Percentiles rank a stretch among this genome's conserved stretches.
phyloP scores from a whole-genome alignment of 2,797 vertebrate genomes.

The Neomorphus geoffroyi region DNA sequence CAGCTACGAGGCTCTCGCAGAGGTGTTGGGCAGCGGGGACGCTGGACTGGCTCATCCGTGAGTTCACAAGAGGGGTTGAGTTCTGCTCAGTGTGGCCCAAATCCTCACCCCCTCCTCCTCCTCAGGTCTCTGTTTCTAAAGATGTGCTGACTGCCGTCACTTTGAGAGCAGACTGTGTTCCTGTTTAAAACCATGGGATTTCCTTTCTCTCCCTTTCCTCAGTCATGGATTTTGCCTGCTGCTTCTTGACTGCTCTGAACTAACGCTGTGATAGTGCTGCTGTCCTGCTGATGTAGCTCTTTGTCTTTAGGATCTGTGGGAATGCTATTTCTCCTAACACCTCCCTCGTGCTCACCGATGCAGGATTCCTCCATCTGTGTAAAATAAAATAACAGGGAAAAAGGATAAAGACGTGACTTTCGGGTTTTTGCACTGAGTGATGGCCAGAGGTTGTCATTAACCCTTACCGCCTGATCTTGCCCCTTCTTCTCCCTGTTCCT shows the following conservation, averaged over 20 bases:
- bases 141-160: neutral
- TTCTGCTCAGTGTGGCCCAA: neutral
- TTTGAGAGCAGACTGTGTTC: neutral
- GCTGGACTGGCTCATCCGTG: neutral
- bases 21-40: neutral
- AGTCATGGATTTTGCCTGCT: neutral
- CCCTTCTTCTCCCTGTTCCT: neutral
- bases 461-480: neutral
- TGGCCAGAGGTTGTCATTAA: neutral
- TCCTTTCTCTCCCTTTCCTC: neutral
- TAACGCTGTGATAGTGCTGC: conserved; percentile 16
- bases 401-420: conserved; percentile 28
- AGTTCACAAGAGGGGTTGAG: neutral
- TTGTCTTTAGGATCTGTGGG: neutral
- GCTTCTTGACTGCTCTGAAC: neutral
- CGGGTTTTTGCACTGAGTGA: neutral
- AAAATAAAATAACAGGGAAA: neutral
- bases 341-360: neutral
- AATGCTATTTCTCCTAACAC: neutral
- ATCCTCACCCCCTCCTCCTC: neutral
- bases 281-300: neutral
- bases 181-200: neutral
- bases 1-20: neutral
- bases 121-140: neutral
- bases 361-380: neutral